Percentiles rank a stretch among this genome's conserved stretches.
Evolutionary conservation across 2,888 invertebrate genomes (phyloP).

Genomic region (Andrena marginata): DNA sequence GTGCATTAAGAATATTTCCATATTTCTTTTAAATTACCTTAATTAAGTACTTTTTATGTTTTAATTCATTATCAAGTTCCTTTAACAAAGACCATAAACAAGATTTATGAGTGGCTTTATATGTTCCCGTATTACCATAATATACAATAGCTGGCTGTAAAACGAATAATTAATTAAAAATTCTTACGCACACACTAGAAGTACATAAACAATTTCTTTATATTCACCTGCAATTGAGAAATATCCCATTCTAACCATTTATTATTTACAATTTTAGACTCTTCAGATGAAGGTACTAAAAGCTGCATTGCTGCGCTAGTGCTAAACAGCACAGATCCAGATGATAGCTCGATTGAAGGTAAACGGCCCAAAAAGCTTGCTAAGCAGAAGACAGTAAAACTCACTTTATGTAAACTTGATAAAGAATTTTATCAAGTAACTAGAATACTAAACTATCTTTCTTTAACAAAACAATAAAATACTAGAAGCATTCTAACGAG

Average conservation of each 20-base stretch:
- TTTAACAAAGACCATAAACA: conserved; percentile 87
- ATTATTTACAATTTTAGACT: conserved; percentile 76
- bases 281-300: conserved; percentile 86
- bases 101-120: conserved; percentile 87
- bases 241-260: conserved; percentile 85
- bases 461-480: not conserved
- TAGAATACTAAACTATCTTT: not conserved
- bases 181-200: not conserved
- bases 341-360: conserved; percentile 89
- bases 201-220: conserved; percentile 5
- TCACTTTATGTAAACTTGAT: too few relatives aligned
- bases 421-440: not conserved
- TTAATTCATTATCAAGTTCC: conserved; percentile 87
- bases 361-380: conserved; percentile 87
- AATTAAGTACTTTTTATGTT: conserved; percentile 87
- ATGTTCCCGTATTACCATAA: conserved; percentile 84
- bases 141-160: conserved; percentile 87
- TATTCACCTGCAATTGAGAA: conserved; percentile 83
- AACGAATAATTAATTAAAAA: conserved; percentile 35
- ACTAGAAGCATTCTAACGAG: not conserved
- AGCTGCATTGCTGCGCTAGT: conserved; percentile 90
- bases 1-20: not conserved
- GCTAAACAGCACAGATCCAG: conserved; percentile 89
- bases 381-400: conserved; percentile 69
- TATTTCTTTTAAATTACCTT: conserved; percentile 82